A percentile compares a stretch with the other conserved stretches of the same genome.
Conservation (phyloP, 2,797 vertebrate species). For the Benthosema pterotum region DNA sequence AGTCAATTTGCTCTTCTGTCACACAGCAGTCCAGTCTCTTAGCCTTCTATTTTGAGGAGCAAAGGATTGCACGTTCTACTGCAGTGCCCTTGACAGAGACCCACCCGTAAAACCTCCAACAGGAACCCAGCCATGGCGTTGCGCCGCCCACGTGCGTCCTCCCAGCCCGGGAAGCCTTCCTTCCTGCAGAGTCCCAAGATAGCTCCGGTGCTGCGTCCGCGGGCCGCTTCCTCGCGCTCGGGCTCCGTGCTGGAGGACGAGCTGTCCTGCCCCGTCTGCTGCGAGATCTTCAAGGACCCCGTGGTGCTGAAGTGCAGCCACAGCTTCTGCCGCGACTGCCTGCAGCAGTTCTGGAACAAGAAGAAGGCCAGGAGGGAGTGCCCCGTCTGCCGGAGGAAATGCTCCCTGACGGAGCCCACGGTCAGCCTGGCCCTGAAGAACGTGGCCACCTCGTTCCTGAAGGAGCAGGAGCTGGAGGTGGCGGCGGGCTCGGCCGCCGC, state of each 20-base stretch:
- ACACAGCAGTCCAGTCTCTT: not conserved
- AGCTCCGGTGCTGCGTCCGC: conserved; percentile 51
- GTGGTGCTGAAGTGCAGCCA: conserved; percentile 86
- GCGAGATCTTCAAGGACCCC: conserved; percentile 81
- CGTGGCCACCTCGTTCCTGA: conserved; percentile 77
- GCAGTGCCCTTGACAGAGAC: not conserved
- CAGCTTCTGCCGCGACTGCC: conserved; percentile 82
- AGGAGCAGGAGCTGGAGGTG: conserved; percentile 58
- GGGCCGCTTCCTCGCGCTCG: conserved; percentile 68
- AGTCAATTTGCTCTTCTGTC: conserved; percentile 33
- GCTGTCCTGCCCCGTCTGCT: conserved; percentile 81
- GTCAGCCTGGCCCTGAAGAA: conserved; percentile 83
- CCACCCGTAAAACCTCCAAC: conserved; percentile 9
- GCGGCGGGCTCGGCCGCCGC: rapidly evolving
- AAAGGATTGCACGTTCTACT: not conserved
- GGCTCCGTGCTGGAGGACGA: conserved; percentile 77
- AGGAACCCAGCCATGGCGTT: conserved; percentile 62
- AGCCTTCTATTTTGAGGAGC: conserved; percentile 16
- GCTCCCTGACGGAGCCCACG: conserved; percentile 79
- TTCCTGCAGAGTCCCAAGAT: conserved; percentile 65
- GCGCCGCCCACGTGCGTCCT: conserved; percentile 78
- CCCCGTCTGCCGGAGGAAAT: conserved; percentile 80
- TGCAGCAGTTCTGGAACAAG: conserved; percentile 83
- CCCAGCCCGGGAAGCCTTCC: conserved; percentile 76
- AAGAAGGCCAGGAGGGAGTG: conserved; percentile 78